These are phyloP conservation scores for Micropterix aruncella DNA, from an alignment of 2,888 invertebrate species.

Conservation along the genomic window DNA sequence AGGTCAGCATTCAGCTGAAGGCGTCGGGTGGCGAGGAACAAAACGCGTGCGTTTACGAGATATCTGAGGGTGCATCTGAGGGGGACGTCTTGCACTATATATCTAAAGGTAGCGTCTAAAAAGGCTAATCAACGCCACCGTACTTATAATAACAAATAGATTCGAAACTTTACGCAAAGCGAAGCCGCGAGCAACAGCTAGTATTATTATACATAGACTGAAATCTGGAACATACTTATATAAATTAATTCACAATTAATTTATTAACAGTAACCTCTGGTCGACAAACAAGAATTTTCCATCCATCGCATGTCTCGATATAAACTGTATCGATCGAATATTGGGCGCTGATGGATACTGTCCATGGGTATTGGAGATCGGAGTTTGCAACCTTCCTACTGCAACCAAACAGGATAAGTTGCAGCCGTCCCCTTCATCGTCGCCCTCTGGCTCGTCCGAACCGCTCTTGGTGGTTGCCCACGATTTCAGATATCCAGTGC, in stretches of 20 bases:
- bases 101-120: too few relatives aligned
- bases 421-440: conserved; percentile 39
- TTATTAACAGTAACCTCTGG: conserved; percentile 51
- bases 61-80: too few relatives aligned
- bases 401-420: conserved; percentile 82
- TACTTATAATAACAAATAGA: too few relatives aligned
- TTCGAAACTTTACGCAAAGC: too few relatives aligned
- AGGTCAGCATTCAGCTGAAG: too few relatives aligned
- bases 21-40: too few relatives aligned
- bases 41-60: too few relatives aligned
- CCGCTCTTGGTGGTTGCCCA: conserved; percentile 74
- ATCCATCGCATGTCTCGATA: conserved; percentile 75
- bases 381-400: conserved; percentile 61
- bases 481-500: conserved; percentile 85
- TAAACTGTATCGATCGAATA: conserved; percentile 55
- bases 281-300: conserved; percentile 89
- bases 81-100: too few relatives aligned
- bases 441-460: conserved; percentile 50
- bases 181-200: too few relatives aligned
- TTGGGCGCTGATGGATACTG: conserved; percentile 23
- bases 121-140: too few relatives aligned
- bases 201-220: too few relatives aligned
- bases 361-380: conserved; percentile 15
- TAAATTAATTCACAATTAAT: neutral
- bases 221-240: neutral